Conservation (phyloP, 2,797 vertebrate species). For the Fistularia commersonii region DNA sequence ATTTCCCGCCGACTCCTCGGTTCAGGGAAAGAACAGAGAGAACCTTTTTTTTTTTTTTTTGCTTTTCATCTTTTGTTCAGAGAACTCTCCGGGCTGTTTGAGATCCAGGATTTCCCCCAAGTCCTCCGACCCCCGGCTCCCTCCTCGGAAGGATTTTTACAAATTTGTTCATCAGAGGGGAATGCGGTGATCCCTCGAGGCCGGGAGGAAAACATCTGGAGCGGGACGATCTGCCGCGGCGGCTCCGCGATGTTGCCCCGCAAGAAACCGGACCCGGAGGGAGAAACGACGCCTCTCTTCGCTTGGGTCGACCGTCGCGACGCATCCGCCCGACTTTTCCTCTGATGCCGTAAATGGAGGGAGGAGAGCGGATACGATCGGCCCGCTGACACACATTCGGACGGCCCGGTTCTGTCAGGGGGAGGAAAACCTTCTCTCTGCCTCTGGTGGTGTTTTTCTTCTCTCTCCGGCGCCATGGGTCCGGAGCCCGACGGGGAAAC, state of each 20-base stretch:
- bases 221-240: too few relatives aligned
- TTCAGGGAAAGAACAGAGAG: constrained; percentile 2
- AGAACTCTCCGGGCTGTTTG: constrained; percentile 11
- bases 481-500: constrained; percentile 13
- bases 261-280: too few relatives aligned
- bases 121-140: not conserved
- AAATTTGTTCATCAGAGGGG: too few relatives aligned
- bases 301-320: not conserved
- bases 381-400: constrained; percentile 32
- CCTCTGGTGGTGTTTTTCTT: not conserved
- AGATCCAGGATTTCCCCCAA: not conserved
- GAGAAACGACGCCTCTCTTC: too few relatives aligned
- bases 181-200: too few relatives aligned
- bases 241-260: too few relatives aligned
- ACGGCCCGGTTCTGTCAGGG: not conserved
- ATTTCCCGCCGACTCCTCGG: constrained; percentile 5
- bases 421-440: not conserved
- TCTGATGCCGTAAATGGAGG: constrained; percentile 16
- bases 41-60: not conserved
- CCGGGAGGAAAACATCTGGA: too few relatives aligned
- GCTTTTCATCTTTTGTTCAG: not conserved
- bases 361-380: constrained; percentile 22
- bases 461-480: constrained; percentile 26
- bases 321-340: too few relatives aligned
- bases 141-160: too few relatives aligned